Evolutionary conservation across 2,888 invertebrate genomes (phyloP), one percentile per base, ranked within the genome.

Genomic region (Sinotaia quadrata): DNA sequence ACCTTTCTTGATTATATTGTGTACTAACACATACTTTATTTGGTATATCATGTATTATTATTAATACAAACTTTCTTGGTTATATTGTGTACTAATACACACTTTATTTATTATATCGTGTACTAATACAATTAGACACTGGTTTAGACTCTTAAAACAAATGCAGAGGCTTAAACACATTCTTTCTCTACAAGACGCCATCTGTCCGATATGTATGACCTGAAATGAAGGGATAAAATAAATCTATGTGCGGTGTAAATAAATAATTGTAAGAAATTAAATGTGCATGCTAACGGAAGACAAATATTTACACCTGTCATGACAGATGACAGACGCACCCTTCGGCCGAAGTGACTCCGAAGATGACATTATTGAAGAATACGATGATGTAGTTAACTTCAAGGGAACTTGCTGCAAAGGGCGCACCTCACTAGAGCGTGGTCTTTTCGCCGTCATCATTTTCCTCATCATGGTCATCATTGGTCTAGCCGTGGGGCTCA

Each of bases 301-400:
- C 58, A 49, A 36, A 31, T 62, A 18, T 27, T 52, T 36, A 54
- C 73, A 76, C n/a, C n/a, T n/a, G n/a, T n/a, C n/a, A n/a, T n/a
- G n/a, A 10, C 75, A 84, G 84, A 84, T 84, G 81, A 76, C 81
- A 24, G 83, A 83, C 31, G 81, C 81, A 49, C 78, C 79, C n/a
- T 75, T 75, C 74, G 78, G 79, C 58, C 74, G 82, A 33, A 71
- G 81, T 8, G 83, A 81, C 34, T 82, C 83, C 4, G 84, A 84
- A 36, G 84, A 84, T 31, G 82, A 83, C 62, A 79, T 84, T 31
- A 71, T 82, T 29, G 80, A 78, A 51, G 84, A 84, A 52, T 83
- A 82, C 51, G 83, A 83, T 27, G 82, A 81, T 47, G 70, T 78
- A 33, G 76, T 75, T 60, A 77, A 78, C 71, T 74, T 78, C 60